phyloP scores from a whole-genome alignment of 2,888 invertebrate species.

The Drosophila leonis region DNA sequence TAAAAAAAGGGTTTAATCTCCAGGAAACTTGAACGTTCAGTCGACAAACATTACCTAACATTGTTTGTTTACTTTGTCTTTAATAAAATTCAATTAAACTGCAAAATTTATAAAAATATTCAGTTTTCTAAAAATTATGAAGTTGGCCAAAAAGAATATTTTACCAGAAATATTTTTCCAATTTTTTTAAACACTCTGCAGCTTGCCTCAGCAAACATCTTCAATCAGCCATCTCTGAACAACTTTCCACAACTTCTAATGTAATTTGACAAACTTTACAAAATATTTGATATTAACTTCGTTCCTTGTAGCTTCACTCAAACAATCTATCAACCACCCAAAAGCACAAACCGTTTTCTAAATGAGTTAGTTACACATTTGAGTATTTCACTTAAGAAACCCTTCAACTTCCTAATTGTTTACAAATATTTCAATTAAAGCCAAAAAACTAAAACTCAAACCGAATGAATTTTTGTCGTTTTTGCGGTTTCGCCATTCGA shows the following conservation, averaged over 20 bases:
- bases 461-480: background rate
- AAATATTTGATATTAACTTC: background rate
- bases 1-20: no score
- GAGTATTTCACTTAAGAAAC: background rate
- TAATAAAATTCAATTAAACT: no score
- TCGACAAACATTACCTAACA: no score
- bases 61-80: no score
- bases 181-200: background rate
- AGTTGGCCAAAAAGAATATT: background rate
- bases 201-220: background rate
- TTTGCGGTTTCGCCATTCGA: slow-evolving; percentile 7
- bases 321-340: background rate
- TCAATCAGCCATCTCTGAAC: background rate
- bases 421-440: slow-evolving; percentile 23
- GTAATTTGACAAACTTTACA: background rate
- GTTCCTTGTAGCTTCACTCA: background rate
- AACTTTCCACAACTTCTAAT: background rate
- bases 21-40: no score
- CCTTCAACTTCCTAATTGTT: slow-evolving; percentile 4
- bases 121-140: background rate
- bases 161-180: background rate
- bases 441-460: background rate
- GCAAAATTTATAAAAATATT: no score
- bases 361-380: background rate
- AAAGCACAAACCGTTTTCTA: background rate